Conservation (phyloP, 1,140 invertebrate species). For the Druon quercuslanigerum region DNA sequence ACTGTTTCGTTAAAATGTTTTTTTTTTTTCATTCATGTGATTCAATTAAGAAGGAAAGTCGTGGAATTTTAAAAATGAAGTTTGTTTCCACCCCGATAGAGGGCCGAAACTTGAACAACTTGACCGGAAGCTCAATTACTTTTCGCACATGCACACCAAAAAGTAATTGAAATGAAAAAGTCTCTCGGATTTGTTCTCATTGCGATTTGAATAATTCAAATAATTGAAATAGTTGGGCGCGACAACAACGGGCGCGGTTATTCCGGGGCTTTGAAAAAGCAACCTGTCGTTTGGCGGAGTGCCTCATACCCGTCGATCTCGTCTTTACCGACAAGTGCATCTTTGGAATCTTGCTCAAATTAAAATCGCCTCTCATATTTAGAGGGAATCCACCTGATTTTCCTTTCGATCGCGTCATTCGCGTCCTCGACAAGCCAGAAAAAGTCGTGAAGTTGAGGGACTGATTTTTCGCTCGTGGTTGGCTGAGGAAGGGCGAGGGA, state of each 20-base stretch:
- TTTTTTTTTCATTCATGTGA: no score
- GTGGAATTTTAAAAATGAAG: no score
- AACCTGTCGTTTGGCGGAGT: constrained; percentile 46
- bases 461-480: background rate
- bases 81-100: no score
- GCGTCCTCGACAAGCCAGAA: background rate
- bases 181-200: background rate
- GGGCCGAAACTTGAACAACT: no score
- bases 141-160: no score
- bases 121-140: no score
- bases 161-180: no score
- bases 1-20: no score
- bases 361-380: background rate
- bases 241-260: constrained; percentile 71
- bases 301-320: background rate
- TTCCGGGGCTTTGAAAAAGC: constrained; percentile 66
- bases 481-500: constrained; percentile 10
- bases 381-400: background rate
- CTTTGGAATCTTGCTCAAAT: background rate
- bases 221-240: constrained; percentile 69
- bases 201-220: constrained; percentile 71
- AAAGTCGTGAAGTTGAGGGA: background rate
- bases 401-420: background rate
- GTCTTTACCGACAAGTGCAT: background rate
- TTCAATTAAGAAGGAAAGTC: no score